Base-by-base conservation (phyloP, 2,797 vertebrate species). In the Girardinus metallicus region DNA sequence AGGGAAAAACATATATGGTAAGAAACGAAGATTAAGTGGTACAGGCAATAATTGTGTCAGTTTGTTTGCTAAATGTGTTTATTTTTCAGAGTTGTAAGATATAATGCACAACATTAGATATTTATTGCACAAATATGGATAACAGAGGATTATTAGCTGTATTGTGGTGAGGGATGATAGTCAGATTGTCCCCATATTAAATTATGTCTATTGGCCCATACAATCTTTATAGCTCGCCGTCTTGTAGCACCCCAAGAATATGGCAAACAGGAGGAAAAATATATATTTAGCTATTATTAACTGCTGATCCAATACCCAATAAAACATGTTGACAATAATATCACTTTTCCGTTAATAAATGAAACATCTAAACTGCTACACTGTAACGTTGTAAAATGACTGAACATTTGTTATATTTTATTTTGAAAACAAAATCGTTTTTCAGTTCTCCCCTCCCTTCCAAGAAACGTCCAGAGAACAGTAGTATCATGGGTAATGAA, bases 401-500 rank as follows among this genome's bases (percentile, higher is more conserved):
- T 44, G 26, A 18, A 53, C 2, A 41, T 34, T 9, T 44, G 26
- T 71, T 73, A 23, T 8, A 26, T 74, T 0, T 88, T 89, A 85
- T 15, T 86, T 71, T 87, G 79, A 90, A 89, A 76, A 62, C 46
- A 51, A 23, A 36, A 10, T 21, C 0, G 0, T 7, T 13, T 43
- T 39, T 10, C 10, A 29, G n/a, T 6, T 68, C 29, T 76, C 36
- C 1, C 11, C 8, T 71, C 41, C 0, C 39, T 76, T 55, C 55
- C 23, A 36, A 31, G 70, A 79, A 13, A 11, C n/a, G 13, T 21
- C 29, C 8, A 23, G 21, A 8, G 26, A 60, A 6, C 10, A 18
- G 39, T 8, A 0, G 82, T 44, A 82, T 82, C 34, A 39, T 90
- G 81, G 88, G 78, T 81, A 80, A 77, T 87, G 49, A 6, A 26